phyloP scores from a whole-genome alignment of 2,888 invertebrate species.

The Resseliella maxima region DNA sequence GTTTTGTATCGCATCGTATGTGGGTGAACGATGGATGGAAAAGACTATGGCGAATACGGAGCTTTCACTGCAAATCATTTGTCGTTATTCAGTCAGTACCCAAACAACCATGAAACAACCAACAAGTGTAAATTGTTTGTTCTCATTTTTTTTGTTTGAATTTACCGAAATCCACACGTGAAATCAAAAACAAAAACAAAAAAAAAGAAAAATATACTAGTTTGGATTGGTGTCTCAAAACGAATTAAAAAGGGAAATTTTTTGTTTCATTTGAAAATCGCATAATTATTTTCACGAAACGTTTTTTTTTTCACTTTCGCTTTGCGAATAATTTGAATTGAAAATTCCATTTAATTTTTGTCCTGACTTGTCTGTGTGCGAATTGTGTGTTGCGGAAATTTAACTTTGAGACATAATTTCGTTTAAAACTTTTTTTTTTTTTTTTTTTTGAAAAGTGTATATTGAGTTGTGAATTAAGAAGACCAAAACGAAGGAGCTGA shows the following conservation, averaged over 20 bases:
- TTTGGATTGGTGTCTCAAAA: background rate
- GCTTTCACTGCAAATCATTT: background rate
- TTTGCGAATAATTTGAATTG: too few species aligned
- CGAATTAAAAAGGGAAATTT: background rate
- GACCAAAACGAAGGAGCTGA: background rate
- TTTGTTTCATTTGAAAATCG: too few species aligned
- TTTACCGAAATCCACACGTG: constrained; percentile 20
- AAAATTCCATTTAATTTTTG: too few species aligned
- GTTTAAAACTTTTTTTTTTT: too few species aligned
- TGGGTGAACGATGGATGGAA: constrained; percentile 7
- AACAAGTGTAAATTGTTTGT: constrained; percentile 27
- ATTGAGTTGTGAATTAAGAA: background rate
- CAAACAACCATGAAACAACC: constrained; percentile 31
- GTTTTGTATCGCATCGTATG: background rate
- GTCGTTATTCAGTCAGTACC: background rate
- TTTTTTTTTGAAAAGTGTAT: background rate
- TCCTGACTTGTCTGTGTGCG: too few species aligned
- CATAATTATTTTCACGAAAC: too few species aligned
- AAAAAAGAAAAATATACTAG: too few species aligned
- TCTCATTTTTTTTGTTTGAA: constrained; percentile 1
- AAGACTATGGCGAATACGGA: background rate
- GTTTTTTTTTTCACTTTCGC: too few species aligned
- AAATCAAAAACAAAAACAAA: background rate
- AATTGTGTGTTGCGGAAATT: too few species aligned
- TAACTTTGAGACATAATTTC: too few species aligned